Conservation (phyloP, 2,797 vertebrate genomes). For the Pseudochromis fuscus region DNA sequence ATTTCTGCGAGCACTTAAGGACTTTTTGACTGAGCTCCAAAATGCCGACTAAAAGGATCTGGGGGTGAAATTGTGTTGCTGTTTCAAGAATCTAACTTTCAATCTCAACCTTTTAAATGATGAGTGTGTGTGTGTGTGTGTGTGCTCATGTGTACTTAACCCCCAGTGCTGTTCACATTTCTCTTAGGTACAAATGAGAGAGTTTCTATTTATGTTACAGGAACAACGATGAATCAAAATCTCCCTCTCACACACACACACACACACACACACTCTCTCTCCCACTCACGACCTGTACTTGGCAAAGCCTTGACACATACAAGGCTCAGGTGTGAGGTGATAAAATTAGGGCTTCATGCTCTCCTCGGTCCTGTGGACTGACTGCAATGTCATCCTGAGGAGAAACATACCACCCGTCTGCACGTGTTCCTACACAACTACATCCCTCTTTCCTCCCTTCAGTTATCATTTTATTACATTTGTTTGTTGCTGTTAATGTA, state of each 20-base stretch:
- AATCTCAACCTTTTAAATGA: not conserved
- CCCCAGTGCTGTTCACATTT: constrained; percentile 20
- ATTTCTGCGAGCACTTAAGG: not conserved
- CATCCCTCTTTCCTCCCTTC: not conserved
- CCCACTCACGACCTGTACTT: constrained; percentile 22
- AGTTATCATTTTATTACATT: constrained; percentile 4
- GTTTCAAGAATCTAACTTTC: not conserved
- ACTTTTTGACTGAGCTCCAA: not conserved
- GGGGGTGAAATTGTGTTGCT: not conserved
- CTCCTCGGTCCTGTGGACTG: constrained; percentile 20
- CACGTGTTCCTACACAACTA: constrained; percentile 1
- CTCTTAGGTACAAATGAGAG: constrained; percentile 24
- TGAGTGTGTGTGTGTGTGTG: not conserved
- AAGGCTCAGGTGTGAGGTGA: constrained; percentile 57
- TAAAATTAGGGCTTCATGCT: constrained; percentile 30
- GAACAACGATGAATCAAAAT: constrained; percentile 28
- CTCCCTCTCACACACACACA: not conserved
- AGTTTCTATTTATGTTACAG: constrained; percentile 44
- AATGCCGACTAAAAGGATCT: not conserved
- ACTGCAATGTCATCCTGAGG: constrained; percentile 56
- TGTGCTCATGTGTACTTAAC: not conserved
- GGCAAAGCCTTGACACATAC: constrained; percentile 49
- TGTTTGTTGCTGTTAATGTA: constrained; percentile 11
- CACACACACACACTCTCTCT: not conserved
- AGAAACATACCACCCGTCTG: constrained; percentile 36